These are phyloP conservation scores for Candidula unifasciata DNA, from an alignment of 2,888 invertebrate genomes.

Conservation along the genomic window DNA sequence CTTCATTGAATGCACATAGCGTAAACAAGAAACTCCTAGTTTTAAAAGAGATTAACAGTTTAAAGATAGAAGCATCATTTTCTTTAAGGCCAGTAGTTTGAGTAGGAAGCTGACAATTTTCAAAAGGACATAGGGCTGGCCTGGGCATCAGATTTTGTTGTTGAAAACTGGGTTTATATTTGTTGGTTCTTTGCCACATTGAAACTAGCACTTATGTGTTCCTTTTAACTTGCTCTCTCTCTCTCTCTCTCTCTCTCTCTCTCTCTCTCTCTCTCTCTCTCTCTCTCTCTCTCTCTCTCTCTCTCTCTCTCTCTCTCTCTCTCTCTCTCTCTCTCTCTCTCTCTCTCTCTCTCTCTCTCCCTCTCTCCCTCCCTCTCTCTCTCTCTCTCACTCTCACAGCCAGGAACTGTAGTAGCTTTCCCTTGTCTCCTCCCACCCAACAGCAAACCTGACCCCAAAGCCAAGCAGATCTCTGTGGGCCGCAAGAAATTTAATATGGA, in stretches of 20 bases:
- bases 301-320: conserved; percentile 12
- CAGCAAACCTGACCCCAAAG: conserved; percentile 76
- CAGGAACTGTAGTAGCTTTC: not conserved
- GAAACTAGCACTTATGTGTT: too few species aligned
- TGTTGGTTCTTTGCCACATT: too few species aligned
- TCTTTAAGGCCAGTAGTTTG: too few species aligned
- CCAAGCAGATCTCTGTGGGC: conserved; percentile 81
- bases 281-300: conserved; percentile 12
- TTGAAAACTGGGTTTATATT: too few species aligned
- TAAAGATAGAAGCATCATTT: too few species aligned
- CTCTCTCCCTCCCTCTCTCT: not conserved
- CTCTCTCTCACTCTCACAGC: too few species aligned
- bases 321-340: conserved; percentile 1
- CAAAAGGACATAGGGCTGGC: too few species aligned
- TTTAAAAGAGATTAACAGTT: too few species aligned
- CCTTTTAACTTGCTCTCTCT: not conserved
- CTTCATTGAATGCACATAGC: too few species aligned
- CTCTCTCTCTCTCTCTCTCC: not conserved
- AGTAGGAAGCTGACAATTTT: too few species aligned
- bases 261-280: conserved; percentile 15
- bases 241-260: not conserved
- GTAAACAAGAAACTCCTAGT: too few species aligned
- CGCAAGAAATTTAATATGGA: conserved; percentile 99
- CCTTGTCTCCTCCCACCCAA: conserved; percentile 40
- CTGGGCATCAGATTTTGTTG: too few species aligned